A percentile compares a stretch with the other conserved stretches of the same genome.
Conservation (phyloP, 2,797 vertebrate genomes). For the Coluber constrictor region DNA sequence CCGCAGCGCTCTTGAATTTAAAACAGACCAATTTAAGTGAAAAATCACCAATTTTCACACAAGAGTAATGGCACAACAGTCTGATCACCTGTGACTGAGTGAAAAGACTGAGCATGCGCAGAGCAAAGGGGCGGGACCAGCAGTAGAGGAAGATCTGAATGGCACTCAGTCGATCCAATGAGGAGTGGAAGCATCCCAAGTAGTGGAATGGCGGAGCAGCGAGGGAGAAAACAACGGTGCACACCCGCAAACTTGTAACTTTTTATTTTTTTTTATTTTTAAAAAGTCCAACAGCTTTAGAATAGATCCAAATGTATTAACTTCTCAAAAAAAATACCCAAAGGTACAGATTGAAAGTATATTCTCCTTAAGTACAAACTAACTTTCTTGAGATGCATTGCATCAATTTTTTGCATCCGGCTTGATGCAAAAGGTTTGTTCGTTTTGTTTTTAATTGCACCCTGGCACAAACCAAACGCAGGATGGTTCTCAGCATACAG, state of each 20-base stretch:
- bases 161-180: no score
- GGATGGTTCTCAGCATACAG: conserved; percentile 56
- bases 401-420: conserved; percentile 77
- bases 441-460: conserved; percentile 61
- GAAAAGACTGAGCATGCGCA: no score
- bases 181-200: no score
- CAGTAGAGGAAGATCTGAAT: no score
- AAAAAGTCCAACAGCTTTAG: conserved; percentile 69
- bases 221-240: conserved; percentile 17
- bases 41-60: no score
- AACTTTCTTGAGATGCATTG: conserved; percentile 75
- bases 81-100: no score
- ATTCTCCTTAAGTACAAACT: conserved; percentile 76
- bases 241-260: conserved; percentile 68
- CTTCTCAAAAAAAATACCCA: conserved; percentile 75
- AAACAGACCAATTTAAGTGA: no score
- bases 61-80: no score
- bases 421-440: conserved; percentile 72
- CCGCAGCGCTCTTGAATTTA: no score
- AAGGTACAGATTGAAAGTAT: conserved; percentile 76
- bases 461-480: conserved; percentile 61
- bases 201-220: no score
- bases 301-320: conserved; percentile 76
- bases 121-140: no score
- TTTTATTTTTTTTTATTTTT: conserved; percentile 65